Percentiles rank a stretch among this genome's conserved stretches.
These are phyloP conservation scores for Corapipo altera DNA, from an alignment of 2,113 vertebrate species.

Conservation along the genomic window DNA sequence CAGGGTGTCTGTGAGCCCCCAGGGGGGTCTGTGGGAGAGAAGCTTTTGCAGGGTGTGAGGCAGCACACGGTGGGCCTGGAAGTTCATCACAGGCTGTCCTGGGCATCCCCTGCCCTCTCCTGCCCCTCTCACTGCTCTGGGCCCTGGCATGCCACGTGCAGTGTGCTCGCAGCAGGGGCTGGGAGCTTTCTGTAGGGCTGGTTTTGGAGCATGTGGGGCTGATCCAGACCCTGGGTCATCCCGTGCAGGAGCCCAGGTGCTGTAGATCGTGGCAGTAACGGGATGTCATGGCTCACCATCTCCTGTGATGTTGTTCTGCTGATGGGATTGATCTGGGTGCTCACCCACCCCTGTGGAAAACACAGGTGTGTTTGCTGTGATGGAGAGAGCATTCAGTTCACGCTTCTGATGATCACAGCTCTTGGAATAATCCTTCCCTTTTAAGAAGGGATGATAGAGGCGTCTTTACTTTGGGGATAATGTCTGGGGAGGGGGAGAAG, in stretches of 20 bases:
- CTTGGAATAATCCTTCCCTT: background rate
- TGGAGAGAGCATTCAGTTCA: rapidly evolving
- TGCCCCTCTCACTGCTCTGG: background rate
- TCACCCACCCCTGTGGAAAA: background rate
- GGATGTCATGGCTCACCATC: background rate
- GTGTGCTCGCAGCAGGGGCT: rapidly evolving
- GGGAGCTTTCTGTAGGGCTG: background rate
- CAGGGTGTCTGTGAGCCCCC: background rate
- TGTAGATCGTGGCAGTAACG: background rate
- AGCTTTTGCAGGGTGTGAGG: background rate
- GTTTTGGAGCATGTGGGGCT: background rate
- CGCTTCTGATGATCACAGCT: background rate
- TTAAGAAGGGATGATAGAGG: background rate
- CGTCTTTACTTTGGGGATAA: background rate
- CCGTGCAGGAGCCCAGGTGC: background rate
- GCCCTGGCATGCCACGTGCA: rapidly evolving
- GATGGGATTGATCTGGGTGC: background rate
- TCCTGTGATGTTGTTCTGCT: background rate
- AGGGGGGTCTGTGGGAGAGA: background rate
- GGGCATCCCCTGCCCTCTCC: background rate
- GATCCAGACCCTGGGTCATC: rapidly evolving
- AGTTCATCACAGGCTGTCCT: rapidly evolving
- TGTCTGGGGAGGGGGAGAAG: background rate
- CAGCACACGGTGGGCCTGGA: rapidly evolving
- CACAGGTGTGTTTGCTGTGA: background rate